Base-by-base conservation (phyloP, 92 coral and sea anemone species). In the Virgularia gustaviana region DNA sequence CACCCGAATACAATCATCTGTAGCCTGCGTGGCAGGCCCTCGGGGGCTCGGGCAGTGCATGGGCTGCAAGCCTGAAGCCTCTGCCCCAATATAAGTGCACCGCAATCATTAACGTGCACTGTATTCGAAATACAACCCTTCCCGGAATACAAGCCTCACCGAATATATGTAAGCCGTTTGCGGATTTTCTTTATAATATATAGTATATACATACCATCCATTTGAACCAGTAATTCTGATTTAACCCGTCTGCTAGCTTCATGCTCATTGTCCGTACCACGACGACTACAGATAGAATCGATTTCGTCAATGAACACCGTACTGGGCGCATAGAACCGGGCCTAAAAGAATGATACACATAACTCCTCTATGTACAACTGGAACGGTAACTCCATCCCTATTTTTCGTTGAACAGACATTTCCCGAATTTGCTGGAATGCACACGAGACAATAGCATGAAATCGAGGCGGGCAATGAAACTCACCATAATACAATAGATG, bases 201-300 rank as follows among this genome's bases (percentile, higher is more conserved):
- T 2, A 4, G 2, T 6, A 24, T 2, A 5, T 61, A 1, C 88
- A 56, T 72, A 92, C 97, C 97, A 57, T 92, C 97, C 97, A 92
- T 92, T 63, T 92, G 97, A 36, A 92, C 87, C 1, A 92, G 92
- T 11, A 92, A 88, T 70, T 92, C 97, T 22, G 97, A 92, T 66
- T 92, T 92, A 41, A 92, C 97, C 45, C 97, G 78, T 29, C 97
- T 82, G 60, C 97, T 92, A 33, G 97, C 97, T 57, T 92, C 97
- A 57, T 92, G 97, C 56, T 92, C 97, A 74, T 95, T 92, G 32
- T 92, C 97, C 23, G 97, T 83, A 6, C 97, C 97, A 49, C 97
- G 89, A 51, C 89, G 85, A 63, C 97, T 92, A 66, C 97, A 92
- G 78, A 92, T 92, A 20, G 97, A 92, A 85, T 92, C 97, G 9